Evolutionary conservation across 37 sponge, comb jelly and placozoan species (phyloP).

Genomic region (Aphrocallistes beatrix): DNA sequence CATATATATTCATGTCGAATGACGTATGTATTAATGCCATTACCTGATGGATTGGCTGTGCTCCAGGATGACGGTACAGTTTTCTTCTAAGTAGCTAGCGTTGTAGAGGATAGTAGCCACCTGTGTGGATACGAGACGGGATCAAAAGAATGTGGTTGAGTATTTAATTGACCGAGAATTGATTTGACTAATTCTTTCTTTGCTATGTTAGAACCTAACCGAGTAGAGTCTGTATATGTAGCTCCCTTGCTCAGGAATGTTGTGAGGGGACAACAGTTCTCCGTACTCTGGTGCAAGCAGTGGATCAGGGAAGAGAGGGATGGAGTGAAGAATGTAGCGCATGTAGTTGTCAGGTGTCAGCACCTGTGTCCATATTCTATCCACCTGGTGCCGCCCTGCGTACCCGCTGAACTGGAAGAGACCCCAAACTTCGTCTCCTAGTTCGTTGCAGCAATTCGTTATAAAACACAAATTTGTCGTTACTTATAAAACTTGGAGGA

Average conservation of each 20-base stretch:
- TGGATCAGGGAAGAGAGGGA: not conserved
- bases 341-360: not conserved
- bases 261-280: not conserved
- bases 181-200: not conserved
- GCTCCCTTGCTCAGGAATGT: not conserved
- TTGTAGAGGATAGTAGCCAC: constrained; percentile 4
- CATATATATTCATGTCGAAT: not conserved
- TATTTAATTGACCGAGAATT: not conserved
- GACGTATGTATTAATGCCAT: not conserved
- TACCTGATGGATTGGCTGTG: not conserved
- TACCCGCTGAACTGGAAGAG: not conserved
- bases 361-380: not conserved
- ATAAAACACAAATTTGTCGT: too few species aligned
- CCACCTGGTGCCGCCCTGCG: not conserved
- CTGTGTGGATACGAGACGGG: too few species aligned
- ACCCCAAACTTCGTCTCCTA: not conserved
- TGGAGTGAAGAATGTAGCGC: not conserved
- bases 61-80: not conserved
- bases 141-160: too few species aligned
- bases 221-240: not conserved
- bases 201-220: not conserved
- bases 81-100: not conserved
- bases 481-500: not conserved
- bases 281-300: not conserved
- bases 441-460: not conserved